Base-by-base conservation (phyloP, 1,140 invertebrate species). In the Hyposmocoma kahamanoa region DNA sequence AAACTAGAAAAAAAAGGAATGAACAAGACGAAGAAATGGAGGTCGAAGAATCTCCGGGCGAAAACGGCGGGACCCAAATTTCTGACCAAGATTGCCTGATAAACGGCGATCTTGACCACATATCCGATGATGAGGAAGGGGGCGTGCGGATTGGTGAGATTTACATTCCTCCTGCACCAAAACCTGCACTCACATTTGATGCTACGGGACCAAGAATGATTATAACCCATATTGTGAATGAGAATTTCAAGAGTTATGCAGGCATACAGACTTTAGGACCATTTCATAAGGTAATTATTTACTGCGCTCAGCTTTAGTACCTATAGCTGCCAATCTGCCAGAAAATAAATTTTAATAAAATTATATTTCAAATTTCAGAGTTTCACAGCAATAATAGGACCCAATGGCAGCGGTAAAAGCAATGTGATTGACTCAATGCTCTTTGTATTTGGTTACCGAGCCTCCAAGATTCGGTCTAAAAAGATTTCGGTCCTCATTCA, bases 341-440 rank as follows among this genome's bases (percentile, higher is more conserved):
- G 30, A 34, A 34, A 5, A 34, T 34, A n/a, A 9, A 34, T 13
- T n/a, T 34, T 34, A n/a, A 9, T 6, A 34, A 34, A 34, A 4
- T 34, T 4, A 30, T 21, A 20, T 22, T 3, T 30, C 24, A 9
- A 24, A 54, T 84, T 91, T 43, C 84, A 97, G 93, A 96, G 94
- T 84, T 99, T 99, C 67, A 97, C 97, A 17, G 92, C 97, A 9
- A 98, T 99, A 58, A 93, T 99, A 70, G 98, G 98, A 0, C 98
- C 98, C 0, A 99, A 99, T 89, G 98, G 98, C n/a, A 99, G 96
- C 88, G 98, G 98, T 0, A 99, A 99, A 74, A 98, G 96, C 56
- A 99, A 99, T 87, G 97, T 99, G 0, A 99, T 99, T 63, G 98
- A 99, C 85, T 98, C 98, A 0, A 96, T 99, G 93, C 87, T 99